These are phyloP conservation scores for Simalia tracyae DNA, from an alignment of 2,797 vertebrate species.

Conservation along the genomic window DNA sequence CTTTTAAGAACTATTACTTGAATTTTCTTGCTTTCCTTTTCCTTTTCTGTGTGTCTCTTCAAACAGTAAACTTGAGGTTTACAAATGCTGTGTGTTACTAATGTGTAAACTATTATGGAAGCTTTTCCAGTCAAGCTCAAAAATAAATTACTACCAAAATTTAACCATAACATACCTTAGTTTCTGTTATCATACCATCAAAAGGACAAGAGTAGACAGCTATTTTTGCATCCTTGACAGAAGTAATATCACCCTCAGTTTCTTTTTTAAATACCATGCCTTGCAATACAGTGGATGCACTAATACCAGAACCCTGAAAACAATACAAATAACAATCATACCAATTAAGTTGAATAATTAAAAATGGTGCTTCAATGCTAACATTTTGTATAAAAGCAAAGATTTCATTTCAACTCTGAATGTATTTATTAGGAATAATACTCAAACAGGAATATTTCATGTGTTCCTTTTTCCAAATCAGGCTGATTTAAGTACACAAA, in stretches of 20 bases:
- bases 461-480: background rate
- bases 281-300: slow-evolving; percentile 89
- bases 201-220: slow-evolving; percentile 96
- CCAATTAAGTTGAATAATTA: background rate
- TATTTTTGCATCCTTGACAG: slow-evolving; percentile 95
- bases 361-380: background rate
- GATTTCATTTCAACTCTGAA: no score
- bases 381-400: background rate
- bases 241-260: slow-evolving; percentile 91
- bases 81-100: background rate
- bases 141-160: background rate
- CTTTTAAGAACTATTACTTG: background rate
- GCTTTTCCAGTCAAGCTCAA: background rate
- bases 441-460: background rate
- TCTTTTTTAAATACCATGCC: slow-evolving; percentile 99
- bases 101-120: background rate
- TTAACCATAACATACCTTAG: slow-evolving; percentile 82
- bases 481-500: background rate
- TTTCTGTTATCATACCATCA: slow-evolving; percentile 94
- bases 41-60: background rate
- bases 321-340: background rate
- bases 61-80: background rate
- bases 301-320: slow-evolving; percentile 88
- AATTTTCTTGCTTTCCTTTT: background rate
- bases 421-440: background rate